Evolutionary conservation across 2,113 vertebrate species (phyloP).

Genomic region (Willisornis vidua): DNA sequence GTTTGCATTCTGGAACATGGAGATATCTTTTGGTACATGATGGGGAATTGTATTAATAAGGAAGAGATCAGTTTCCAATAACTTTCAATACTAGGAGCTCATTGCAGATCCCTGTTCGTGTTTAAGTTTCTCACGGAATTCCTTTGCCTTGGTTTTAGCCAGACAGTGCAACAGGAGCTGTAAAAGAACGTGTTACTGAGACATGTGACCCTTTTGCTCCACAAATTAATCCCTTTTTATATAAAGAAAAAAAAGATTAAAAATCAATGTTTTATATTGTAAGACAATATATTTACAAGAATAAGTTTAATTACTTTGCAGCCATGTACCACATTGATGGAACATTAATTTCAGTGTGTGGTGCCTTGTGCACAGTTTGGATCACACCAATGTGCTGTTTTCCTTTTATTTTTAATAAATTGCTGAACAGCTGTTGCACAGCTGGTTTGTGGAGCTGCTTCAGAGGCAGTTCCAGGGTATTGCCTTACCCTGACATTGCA

Average conservation of each 20-base stretch:
- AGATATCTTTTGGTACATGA: constrained; percentile 71
- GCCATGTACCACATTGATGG: rapidly evolving
- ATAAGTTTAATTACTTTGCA: constrained; percentile 1
- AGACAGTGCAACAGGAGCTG: constrained; percentile 15
- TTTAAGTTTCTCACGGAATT: not conserved
- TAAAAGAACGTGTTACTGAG: constrained; percentile 2
- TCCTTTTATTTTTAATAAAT: not conserved
- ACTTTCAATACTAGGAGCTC: constrained; percentile 54
- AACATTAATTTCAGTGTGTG: not conserved
- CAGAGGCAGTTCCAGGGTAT: not conserved
- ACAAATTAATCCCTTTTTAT: constrained; percentile 27
- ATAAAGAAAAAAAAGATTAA: not conserved
- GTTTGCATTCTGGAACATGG: constrained; percentile 80
- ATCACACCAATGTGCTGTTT: not conserved
- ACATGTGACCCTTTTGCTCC: not conserved
- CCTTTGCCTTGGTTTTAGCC: constrained; percentile 16
- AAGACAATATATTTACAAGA: constrained; percentile 3
- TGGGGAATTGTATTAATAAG: constrained; percentile 81
- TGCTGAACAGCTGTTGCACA: not conserved
- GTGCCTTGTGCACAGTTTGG: not conserved
- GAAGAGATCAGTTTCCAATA: constrained; percentile 83
- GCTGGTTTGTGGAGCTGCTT: not conserved
- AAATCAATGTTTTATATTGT: not conserved
- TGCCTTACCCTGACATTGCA: not conserved
- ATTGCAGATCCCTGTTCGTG: constrained; percentile 55